Evolutionary conservation across 2,113 vertebrate genomes (phyloP), one percentile per base, ranked within the genome.

Genomic region (Collichthys lucidus): DNA sequence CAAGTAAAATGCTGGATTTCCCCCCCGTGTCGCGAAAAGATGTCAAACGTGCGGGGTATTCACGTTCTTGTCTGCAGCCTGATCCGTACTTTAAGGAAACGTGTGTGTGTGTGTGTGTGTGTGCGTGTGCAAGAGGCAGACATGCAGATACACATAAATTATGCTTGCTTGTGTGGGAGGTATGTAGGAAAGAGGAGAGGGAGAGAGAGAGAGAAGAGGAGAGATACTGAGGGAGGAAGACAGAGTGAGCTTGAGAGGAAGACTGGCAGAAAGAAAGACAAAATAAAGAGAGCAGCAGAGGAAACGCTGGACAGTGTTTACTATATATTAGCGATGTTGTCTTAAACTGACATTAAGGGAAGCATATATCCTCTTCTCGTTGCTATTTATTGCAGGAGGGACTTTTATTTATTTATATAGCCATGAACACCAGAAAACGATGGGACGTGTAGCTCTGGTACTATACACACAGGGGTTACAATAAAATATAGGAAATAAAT

Each of bases 101-200:
- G 74, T 75, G 71, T n/a, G 72, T 83, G 31, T 60, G 1, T 80
- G 80, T 74, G 70, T 85, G 68, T 83, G 31, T 60, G 0, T 79
- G 79, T 75, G 74, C 86, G 55, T 79, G 79, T 75, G 74, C 87
- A 67, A 59, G 60, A 90, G 82, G 72, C 67, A 76, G 85, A 91
- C 89, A 65, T 87, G 92, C 90, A 92, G 87, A 80, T 87, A 90
- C 88, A 85, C 85, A 92, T 89, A 83, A 80, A 89, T 89, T 82
- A 81, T 73, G 89, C 89, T 83, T 4, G 71, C 73, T 76, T 69
- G 86, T 91, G 91, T 91, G 88, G 88, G 91, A 87, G 91, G 90
- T 77, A 86, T 91, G 89, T 86, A 81, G 87, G 89, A 86, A 82
- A 64, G 73, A 84, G 70, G 79, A 79, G 82, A 80, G 79, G 82